A percentile compares a stretch with the other conserved stretches of the same genome.
phyloP scores from a whole-genome alignment of 2,888 invertebrate species.

The Sipha maydis region DNA sequence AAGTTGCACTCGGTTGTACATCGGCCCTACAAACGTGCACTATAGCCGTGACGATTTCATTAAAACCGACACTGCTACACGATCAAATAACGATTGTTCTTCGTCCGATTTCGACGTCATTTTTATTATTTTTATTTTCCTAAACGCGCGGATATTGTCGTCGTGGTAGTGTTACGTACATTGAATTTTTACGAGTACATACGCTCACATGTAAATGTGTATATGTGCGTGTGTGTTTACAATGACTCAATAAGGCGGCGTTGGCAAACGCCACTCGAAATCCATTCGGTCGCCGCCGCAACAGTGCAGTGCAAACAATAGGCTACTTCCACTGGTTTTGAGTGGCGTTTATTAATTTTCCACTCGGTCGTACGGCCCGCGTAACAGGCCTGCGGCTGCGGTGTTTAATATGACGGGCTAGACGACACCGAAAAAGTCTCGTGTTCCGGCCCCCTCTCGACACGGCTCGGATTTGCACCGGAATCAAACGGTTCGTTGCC shows the following conservation, averaged over 20 bases:
- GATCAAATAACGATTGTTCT: too few species aligned
- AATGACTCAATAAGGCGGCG: conserved; percentile 34
- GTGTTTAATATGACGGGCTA: conserved; percentile 26
- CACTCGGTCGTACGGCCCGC: not conserved
- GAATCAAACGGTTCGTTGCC: conserved; percentile 6
- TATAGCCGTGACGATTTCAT: too few species aligned
- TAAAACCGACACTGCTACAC: too few species aligned
- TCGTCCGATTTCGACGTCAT: not conserved
- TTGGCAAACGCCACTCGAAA: conserved; percentile 52
- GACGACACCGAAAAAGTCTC: conserved; percentile 31
- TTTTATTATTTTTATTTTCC: not conserved
- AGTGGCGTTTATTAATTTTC: conserved; percentile 58
- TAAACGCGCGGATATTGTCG: not conserved
- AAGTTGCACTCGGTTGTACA: too few species aligned
- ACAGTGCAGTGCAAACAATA: conserved; percentile 31
- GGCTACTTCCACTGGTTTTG: conserved; percentile 9
- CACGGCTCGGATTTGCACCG: not conserved
- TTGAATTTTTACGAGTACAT: not conserved
- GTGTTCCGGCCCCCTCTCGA: conserved; percentile 7
- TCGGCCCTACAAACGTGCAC: too few species aligned
- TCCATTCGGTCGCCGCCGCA: conserved; percentile 8
- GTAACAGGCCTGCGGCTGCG: conserved; percentile 6
- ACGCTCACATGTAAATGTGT: not conserved
- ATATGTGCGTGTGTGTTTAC: not conserved
- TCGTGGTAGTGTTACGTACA: not conserved